Conservation (phyloP, 2,888 invertebrate genomes). For the Nycteola revayana region DNA sequence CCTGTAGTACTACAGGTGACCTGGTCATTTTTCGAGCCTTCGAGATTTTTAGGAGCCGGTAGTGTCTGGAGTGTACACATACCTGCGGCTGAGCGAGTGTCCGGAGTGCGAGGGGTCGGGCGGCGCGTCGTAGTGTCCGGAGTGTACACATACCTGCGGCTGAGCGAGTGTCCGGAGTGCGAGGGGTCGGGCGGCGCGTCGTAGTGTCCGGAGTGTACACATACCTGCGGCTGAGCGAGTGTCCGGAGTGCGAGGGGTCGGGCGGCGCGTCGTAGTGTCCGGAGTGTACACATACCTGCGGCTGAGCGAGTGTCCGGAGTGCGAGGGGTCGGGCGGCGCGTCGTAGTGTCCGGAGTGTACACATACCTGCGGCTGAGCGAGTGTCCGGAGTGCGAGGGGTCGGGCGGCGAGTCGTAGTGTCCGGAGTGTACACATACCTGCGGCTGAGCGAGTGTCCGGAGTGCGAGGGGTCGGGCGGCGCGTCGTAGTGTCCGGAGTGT, state of each 20-base stretch:
- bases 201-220: constrained; percentile 57
- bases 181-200: constrained; percentile 91
- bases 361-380: too few relatives aligned
- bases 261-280: constrained; percentile 78
- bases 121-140: constrained; percentile 84
- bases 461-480: constrained; percentile 51
- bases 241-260: too few relatives aligned
- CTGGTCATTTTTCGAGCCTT: too few relatives aligned
- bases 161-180: constrained; percentile 79
- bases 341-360: constrained; percentile 90
- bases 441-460: constrained; percentile 88
- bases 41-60: too few relatives aligned
- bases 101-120: constrained; percentile 90
- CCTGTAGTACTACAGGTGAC: too few relatives aligned
- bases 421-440: constrained; percentile 93
- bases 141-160: background rate
- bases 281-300: constrained; percentile 9
- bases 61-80: background rate
- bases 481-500: constrained; percentile 53
- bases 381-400: constrained; percentile 79
- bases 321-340: constrained; percentile 70
- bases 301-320: too few relatives aligned
- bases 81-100: background rate
- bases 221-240: too few relatives aligned
- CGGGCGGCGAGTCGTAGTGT: constrained; percentile 76